Percentiles rank a stretch among this genome's conserved stretches.
Conservation (phyloP, 2,888 invertebrate genomes). For the Phyllotreta cruciferae region DNA sequence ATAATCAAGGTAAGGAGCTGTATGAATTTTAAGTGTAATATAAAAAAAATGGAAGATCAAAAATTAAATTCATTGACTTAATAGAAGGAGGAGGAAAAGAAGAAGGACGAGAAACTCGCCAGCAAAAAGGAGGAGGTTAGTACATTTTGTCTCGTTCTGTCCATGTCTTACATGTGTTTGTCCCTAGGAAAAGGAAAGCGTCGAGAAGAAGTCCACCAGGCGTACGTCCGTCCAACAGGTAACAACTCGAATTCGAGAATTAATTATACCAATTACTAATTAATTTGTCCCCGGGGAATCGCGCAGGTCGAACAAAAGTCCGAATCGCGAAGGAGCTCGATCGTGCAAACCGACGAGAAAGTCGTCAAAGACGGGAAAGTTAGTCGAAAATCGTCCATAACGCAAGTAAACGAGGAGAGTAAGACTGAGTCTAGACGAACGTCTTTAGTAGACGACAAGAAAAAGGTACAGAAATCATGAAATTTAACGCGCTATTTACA, state of each 20-base stretch:
- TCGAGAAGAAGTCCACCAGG: conserved; percentile 63
- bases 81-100: conserved; percentile 53
- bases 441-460: conserved; percentile 60
- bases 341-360: conserved; percentile 57
- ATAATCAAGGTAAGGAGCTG: conserved; percentile 37
- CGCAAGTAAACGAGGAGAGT: conserved; percentile 59
- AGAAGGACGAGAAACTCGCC: conserved; percentile 55
- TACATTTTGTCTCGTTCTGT: conserved; percentile 39
- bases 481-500: neutral
- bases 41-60: conserved; percentile 1
- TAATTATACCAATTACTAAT: neutral
- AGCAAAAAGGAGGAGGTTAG: conserved; percentile 53
- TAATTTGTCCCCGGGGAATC: neutral
- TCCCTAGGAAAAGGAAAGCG: conserved; percentile 65
- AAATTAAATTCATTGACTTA: conserved; percentile 4
- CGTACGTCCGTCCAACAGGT: conserved; percentile 56
- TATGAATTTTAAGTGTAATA: neutral
- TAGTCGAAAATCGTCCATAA: conserved; percentile 57
- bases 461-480: conserved; percentile 48
- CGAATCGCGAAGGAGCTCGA: conserved; percentile 58
- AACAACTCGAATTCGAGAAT: conserved; percentile 37
- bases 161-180: conserved; percentile 39
- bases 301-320: conserved; percentile 56
- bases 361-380: conserved; percentile 56
- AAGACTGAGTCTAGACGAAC: conserved; percentile 62